Conservation (phyloP, 1,140 invertebrate genomes). For the Drosophila ficusphila region DNA sequence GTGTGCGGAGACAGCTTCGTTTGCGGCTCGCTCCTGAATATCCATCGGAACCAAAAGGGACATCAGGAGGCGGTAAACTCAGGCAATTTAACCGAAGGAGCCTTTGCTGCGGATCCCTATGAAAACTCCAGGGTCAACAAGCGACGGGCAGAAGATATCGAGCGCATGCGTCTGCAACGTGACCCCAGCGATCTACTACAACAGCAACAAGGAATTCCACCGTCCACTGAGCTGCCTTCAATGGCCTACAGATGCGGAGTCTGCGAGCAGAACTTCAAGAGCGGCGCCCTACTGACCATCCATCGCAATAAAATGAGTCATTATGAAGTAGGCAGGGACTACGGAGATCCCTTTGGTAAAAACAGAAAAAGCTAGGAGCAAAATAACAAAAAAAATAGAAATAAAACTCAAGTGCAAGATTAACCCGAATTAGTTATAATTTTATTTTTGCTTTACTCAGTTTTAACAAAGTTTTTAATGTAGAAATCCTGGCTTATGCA, state of each 20-base stretch:
- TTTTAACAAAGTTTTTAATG: too few relatives aligned
- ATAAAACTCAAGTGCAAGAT: neutral
- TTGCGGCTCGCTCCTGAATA: constrained; percentile 63
- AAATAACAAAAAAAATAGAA: neutral
- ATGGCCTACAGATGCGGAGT: constrained; percentile 82
- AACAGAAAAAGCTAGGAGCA: constrained; percentile 1
- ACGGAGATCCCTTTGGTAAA: constrained; percentile 53
- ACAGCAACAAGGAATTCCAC: constrained; percentile 46
- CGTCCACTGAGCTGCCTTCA: neutral
- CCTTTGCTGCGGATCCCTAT: constrained; percentile 35
- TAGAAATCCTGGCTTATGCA: too few relatives aligned
- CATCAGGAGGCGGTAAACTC: constrained; percentile 25
- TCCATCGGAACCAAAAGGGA: constrained; percentile 58
- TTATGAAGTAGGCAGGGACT: constrained; percentile 45
- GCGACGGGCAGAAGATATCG: constrained; percentile 57
- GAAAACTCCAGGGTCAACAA: constrained; percentile 49
- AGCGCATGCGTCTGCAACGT: constrained; percentile 43
- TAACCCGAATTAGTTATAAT: too few relatives aligned
- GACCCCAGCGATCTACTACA: neutral
- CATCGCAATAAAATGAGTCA: constrained; percentile 68
- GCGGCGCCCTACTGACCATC: constrained; percentile 65
- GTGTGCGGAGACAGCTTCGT: constrained; percentile 69
- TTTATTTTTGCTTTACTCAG: too few relatives aligned
- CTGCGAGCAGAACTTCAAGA: constrained; percentile 63
- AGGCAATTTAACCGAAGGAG: neutral